These are phyloP conservation scores for Piprites chloris DNA, from an alignment of 2,113 vertebrate species.

Conservation along the genomic window DNA sequence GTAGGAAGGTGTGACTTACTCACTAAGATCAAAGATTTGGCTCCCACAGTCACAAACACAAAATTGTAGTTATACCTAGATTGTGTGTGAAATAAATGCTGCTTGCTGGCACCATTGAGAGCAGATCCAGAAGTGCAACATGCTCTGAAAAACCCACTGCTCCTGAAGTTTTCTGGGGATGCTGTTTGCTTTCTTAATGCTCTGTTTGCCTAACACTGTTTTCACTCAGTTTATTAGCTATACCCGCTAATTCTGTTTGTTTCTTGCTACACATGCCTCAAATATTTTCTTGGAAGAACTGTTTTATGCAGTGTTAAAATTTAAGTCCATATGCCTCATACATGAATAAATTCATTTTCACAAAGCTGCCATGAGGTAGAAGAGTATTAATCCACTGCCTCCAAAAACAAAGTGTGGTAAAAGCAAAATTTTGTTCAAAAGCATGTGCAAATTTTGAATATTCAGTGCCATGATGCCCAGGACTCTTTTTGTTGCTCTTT, in stretches of 20 bases:
- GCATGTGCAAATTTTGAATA: neutral
- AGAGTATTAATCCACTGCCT: neutral
- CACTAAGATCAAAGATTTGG: neutral
- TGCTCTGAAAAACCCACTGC: neutral
- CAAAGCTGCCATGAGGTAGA: neutral
- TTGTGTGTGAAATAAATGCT: neutral
- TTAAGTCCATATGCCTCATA: neutral
- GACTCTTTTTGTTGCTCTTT: neutral
- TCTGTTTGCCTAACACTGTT: neutral
- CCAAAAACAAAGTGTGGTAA: neutral
- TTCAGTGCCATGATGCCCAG: neutral
- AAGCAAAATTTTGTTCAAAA: neutral
- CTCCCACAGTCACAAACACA: neutral
- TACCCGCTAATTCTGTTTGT: neutral
- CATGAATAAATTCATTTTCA: neutral
- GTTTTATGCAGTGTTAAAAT: neutral
- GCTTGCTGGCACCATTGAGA: neutral
- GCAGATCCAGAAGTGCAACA: rapidly evolving
- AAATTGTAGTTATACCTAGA: neutral
- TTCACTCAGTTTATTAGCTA: neutral
- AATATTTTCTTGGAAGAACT: neutral
- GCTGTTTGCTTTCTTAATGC: neutral
- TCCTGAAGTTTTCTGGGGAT: neutral
- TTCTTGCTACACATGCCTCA: neutral
- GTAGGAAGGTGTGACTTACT: neutral